Evolutionary conservation across 2,797 vertebrate species (phyloP), one percentile per base, ranked within the genome.

Genomic region (Chelmon rostratus): DNA sequence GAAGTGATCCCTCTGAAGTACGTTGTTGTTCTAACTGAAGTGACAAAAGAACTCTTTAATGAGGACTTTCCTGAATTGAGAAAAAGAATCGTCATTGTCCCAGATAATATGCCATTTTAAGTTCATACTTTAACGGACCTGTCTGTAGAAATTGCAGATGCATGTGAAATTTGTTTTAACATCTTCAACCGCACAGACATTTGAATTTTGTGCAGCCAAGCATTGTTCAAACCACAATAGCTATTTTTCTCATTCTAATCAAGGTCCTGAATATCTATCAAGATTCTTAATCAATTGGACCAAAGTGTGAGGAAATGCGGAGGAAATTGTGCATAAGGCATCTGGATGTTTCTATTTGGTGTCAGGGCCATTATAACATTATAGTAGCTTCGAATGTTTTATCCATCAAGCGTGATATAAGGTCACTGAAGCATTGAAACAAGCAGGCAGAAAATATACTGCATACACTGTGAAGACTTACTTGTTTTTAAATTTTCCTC

Each of bases 191-290:
- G 3, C 28, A n/a, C 54, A 38, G 19, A 65, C 13, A 68, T 68
- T 70, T 83, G 44, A 47, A 46, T 81, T 78, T 70, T 84, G 67
- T 83, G 73, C 73, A 85, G 64, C 31, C 69, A 83, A 64, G 28
- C 47, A 42, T 59, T 62, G 31, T 52, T 71, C 28, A 65, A 71
- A 76, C 56, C 71, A 49, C 23, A 50, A 49, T 2, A 28, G 33
- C 35, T 63, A 6, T 19, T n/a, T 59, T 58, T 70, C 9, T 54
- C 56, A 73, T 61, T 40, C 7, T 50, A 49, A 68, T n/a, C 3
- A 47, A 40, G 37, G 62, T 42, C 21, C 5, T 52, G 62, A 68
- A 78, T 42, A 46, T 44, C 5, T 42, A 46, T 44, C 5, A 9
- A 23, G 1, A 52, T 23, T 69, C 11, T 37, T 38, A 31, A 65